These are phyloP conservation scores for Petroica traversi DNA, from an alignment of 2,113 vertebrate species.

Conservation along the genomic window DNA sequence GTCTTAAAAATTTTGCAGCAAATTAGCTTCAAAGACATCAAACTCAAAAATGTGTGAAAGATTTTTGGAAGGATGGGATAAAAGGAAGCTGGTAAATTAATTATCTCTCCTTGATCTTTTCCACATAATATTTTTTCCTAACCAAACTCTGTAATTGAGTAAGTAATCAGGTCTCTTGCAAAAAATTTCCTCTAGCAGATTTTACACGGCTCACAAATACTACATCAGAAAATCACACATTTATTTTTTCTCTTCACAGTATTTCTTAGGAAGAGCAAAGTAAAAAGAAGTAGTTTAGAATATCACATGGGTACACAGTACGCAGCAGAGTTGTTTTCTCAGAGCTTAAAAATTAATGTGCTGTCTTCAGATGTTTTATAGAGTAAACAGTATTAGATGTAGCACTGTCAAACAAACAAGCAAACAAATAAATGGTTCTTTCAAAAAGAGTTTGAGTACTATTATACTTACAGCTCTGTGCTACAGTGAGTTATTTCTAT, in stretches of 20 bases:
- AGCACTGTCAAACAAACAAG: background rate
- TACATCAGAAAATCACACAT: background rate
- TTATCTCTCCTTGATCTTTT: conserved; percentile 43
- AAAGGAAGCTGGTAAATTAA: conserved; percentile 41
- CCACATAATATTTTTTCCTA: background rate
- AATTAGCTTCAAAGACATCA: conserved; percentile 30
- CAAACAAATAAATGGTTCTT: background rate
- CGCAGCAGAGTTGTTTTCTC: background rate
- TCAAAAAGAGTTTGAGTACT: background rate
- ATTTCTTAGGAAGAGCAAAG: background rate
- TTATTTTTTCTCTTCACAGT: background rate
- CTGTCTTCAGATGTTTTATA: background rate
- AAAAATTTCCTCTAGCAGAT: background rate
- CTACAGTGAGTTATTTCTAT: background rate
- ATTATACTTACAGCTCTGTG: background rate
- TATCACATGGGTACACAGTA: background rate
- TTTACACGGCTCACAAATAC: background rate
- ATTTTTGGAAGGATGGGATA: background rate
- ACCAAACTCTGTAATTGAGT: background rate
- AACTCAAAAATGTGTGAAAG: conserved; percentile 8
- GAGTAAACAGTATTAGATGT: background rate
- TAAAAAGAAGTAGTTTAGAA: background rate
- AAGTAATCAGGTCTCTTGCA: background rate
- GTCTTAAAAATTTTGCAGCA: background rate
- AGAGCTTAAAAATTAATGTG: background rate